Conservation (phyloP, 2,113 vertebrate genomes). For the Hymenochirus boettgeri region DNA sequence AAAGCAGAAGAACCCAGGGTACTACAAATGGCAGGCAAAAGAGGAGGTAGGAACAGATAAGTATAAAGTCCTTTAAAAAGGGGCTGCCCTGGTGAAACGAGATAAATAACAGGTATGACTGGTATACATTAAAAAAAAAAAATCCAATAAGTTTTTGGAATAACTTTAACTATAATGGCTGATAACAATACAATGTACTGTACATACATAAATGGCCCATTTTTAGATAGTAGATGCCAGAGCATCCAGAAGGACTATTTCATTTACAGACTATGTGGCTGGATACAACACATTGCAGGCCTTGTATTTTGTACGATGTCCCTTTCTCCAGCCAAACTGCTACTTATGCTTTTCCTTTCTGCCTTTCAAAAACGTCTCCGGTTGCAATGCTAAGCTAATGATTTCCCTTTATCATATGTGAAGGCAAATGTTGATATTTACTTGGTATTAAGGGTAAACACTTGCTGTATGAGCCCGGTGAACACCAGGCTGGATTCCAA, state of each 20-base stretch:
- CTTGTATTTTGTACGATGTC: background rate
- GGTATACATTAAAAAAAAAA: too few species aligned
- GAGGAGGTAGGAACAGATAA: too few species aligned
- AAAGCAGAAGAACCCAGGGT: too few species aligned
- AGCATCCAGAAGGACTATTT: background rate
- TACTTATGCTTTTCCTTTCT: constrained; percentile 25
- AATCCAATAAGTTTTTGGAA: too few species aligned
- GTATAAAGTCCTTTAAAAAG: too few species aligned
- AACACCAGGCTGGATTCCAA: background rate
- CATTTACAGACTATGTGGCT: background rate
- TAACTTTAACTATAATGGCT: too few species aligned
- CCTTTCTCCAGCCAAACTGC: constrained; percentile 22
- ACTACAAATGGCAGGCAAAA: too few species aligned
- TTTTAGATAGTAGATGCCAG: background rate
- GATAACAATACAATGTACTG: too few species aligned
- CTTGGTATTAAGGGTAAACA: background rate
- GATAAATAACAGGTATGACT: too few species aligned
- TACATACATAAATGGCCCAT: too few species aligned
- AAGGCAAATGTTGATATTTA: constrained; percentile 40
- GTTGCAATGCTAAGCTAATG: constrained; percentile 28
- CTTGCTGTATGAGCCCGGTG: background rate
- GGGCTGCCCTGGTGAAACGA: too few species aligned
- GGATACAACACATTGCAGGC: background rate
- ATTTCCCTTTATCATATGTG: constrained; percentile 32
- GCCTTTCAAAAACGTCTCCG: constrained; percentile 23